Base-by-base conservation (phyloP, 2,113 vertebrate genomes). In the Semnornis frantzii region DNA sequence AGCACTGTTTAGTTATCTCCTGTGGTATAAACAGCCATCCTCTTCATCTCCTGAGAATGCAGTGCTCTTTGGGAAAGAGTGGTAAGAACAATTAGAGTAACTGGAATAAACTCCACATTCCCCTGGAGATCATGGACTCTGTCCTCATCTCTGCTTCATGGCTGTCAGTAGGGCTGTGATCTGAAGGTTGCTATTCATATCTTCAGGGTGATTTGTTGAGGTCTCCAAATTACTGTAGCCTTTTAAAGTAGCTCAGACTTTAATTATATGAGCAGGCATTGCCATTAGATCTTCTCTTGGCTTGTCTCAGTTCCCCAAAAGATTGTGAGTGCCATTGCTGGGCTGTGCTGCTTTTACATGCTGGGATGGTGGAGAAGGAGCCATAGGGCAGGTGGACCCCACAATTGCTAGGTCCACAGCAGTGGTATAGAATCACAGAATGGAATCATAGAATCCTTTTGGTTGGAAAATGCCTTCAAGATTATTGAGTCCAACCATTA, bases 41-140 rank as follows among this genome's bases (percentile, higher is more conserved):
- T 83, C 93, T n/a, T 94, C 91, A 88, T 95, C 85, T 96, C 76
- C 91, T 72, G 96, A 93, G 94, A 90, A 87, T 18, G 85, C 79
- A 14, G 52, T 0, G 42, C 80, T 66, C 1, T 34, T 91, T 89
- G 94, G 82, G 91, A 92, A 92, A 48, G 33, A 31, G 74, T 25
- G 87, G 28, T 33, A 87, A 3, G 52, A 72, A 83, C 80, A 86
- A 62, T 88, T 8, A 20, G 73, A 68, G 33, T 30, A 24, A 54
- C 85, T 92, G 87, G 62, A 85, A 76, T 31, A 50, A 87, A 66
- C 91, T 74, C 72, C 76, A 14, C 62, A 39, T 78, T 89, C 91
- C 89, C 90, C 93, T 82, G 83, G 93, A 85, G 90, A 94, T 74
- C 39, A 0, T 10, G 85, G 90, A 1, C 80, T 65, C 54, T 54